Evolutionary conservation across 2,888 invertebrate genomes (phyloP), one percentile per base, ranked within the genome.

Genomic region (Cantharis rufa): DNA sequence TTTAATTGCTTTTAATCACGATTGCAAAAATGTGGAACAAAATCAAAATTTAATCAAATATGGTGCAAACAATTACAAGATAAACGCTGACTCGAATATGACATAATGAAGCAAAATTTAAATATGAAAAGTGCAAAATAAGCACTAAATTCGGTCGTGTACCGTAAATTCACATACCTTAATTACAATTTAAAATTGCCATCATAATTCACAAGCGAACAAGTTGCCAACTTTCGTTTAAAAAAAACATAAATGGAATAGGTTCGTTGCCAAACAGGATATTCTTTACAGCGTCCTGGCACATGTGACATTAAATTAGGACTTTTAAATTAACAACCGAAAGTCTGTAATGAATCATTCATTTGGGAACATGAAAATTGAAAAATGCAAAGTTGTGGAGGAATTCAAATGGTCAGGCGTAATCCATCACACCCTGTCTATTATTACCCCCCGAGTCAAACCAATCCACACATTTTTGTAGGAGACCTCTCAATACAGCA

Each of bases 341-440:
- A 78, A 78, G 72, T 78, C 70, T 75, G 72, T 73, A 78, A 75
- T 78, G 75, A 78, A 78, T 78, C 69, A 78, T 74, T 76, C 76
- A 78, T 76, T 71, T 71, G 72, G 78, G 71, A 72, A 24, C 70
- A 32, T 66, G 76, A 64, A 73, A 76, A 76, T 73, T 74, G 75
- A 78, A 70, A 64, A 72, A 61, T 63, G 70, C 15, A 64, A 72
- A 62, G 76, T 71, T 72, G 71, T 71, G 74, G 74, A 78, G 78
- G 79, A 81, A 80, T 74, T 76, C 80, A 78, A 78, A 80, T 80
- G 79, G 80, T 73, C 78, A 76, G 80, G 77, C 71, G 73, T 81
- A 82, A 85, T 86, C 86, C 83, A 85, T 86, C 85, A 85, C 81
- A 82, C 76, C 80, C 76, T 83, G 84, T 85, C 85, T 85, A 85